phyloP scores from a whole-genome alignment of 2,113 vertebrate genomes.

The Electrona antarctica region DNA sequence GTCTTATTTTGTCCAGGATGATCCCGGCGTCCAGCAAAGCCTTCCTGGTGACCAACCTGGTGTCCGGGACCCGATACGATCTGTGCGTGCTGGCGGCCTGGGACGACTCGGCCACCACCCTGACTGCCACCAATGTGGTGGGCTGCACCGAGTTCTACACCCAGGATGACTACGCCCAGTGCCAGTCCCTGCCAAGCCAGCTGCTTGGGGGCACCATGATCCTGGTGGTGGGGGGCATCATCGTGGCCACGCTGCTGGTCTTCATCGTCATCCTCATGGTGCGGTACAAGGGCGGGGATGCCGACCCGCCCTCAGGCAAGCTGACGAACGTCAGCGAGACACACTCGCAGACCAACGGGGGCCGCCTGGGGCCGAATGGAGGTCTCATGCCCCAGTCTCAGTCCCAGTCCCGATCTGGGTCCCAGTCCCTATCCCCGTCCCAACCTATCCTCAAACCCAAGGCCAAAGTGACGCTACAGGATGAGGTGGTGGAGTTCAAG shows the following conservation, averaged over 20 bases:
- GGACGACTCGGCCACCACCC: conserved; percentile 90
- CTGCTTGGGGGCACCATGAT: conserved; percentile 94
- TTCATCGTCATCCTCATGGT: conserved; percentile 95
- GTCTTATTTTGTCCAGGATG: conserved; percentile 81
- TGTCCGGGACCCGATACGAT: conserved; percentile 90
- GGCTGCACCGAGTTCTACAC: conserved; percentile 93
- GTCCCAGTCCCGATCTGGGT: too few relatives aligned
- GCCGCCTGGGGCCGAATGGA: conserved; percentile 77
- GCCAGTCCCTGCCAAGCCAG: conserved; percentile 89
- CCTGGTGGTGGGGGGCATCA: conserved; percentile 91
- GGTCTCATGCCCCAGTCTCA: conserved; percentile 55
- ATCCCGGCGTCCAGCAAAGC: conserved; percentile 92
- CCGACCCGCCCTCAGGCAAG: conserved; percentile 73
- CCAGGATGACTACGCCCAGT: conserved; percentile 87
- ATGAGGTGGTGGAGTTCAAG: conserved; percentile 86
- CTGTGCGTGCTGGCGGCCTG: conserved; percentile 93
- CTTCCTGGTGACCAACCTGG: conserved; percentile 91
- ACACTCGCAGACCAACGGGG: conserved; percentile 88
- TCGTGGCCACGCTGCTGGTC: conserved; percentile 90
- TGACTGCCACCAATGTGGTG: conserved; percentile 92
- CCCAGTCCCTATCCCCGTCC: conserved; percentile 13
- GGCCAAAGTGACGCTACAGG: conserved; percentile 82
- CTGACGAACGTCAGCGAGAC: conserved; percentile 82
- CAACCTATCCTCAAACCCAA: conserved; percentile 65
- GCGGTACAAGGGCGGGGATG: conserved; percentile 88